Conservation (phyloP, 2,113 vertebrate species). For the Haemorhous mexicanus region DNA sequence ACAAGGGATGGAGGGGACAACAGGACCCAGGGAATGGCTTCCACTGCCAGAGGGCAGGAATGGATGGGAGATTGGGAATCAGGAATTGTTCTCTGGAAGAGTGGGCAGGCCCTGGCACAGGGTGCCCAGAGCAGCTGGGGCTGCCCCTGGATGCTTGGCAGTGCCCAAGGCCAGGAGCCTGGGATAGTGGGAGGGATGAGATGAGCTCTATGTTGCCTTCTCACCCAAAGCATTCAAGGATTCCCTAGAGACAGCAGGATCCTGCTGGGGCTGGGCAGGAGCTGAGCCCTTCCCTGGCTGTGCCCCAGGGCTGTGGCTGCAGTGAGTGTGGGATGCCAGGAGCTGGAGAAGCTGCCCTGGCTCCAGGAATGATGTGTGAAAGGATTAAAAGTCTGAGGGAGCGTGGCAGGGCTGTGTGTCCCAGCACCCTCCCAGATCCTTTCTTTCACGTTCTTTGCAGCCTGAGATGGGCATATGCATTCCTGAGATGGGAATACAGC, state of each 20-base stretch:
- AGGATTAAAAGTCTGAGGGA: not conserved
- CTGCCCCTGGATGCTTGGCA: not conserved
- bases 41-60: not conserved
- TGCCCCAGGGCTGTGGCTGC: not conserved
- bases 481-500: not conserved
- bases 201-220: not conserved
- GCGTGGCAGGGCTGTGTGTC: not conserved
- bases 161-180: not conserved
- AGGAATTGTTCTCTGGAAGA: too few relatives aligned
- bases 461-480: not conserved
- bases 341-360: not conserved
- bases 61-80: not conserved
- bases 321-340: rapidly evolving
- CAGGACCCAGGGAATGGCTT: not conserved
- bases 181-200: rapidly evolving
- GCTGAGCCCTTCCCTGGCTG: not conserved
- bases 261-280: not conserved
- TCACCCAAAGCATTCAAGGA: not conserved
- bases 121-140: too few relatives aligned
- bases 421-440: not conserved
- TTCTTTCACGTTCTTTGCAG: not conserved
- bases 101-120: too few relatives aligned
- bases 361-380: not conserved
- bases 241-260: not conserved
- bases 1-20: not conserved